Evolutionary conservation across 2,797 vertebrate species (phyloP).

Genomic region (Austrolebias charrua): DNA sequence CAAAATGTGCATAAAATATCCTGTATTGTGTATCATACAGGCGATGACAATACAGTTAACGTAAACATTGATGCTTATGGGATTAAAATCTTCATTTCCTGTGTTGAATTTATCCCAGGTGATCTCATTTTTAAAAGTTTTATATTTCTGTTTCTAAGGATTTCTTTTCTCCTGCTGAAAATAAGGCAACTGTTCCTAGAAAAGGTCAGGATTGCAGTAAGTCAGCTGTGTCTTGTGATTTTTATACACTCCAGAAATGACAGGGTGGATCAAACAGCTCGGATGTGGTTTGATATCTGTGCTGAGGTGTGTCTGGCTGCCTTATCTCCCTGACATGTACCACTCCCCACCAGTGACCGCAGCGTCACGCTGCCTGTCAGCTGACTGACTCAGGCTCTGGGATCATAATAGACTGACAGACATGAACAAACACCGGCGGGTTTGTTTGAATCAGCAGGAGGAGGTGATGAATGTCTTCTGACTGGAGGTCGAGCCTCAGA

Average conservation of each 20-base stretch:
- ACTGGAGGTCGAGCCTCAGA: slow-evolving; percentile 20
- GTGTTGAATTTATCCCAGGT: no score
- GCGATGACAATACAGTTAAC: no score
- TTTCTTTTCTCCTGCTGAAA: background rate
- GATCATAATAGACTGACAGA: background rate
- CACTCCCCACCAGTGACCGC: slow-evolving; percentile 3
- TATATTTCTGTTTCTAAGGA: no score
- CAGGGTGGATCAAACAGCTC: background rate
- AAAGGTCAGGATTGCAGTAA: background rate
- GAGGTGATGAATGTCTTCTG: background rate
- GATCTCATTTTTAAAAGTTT: no score
- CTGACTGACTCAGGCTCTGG: slow-evolving; percentile 9
- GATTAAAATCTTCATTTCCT: no score
- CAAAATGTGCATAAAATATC: no score
- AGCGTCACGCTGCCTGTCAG: background rate
- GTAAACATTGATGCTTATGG: no score
- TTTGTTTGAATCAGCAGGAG: slow-evolving; percentile 28
- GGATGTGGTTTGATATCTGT: slow-evolving; percentile 12
- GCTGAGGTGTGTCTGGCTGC: slow-evolving; percentile 19
- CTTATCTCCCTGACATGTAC: slow-evolving; percentile 7
- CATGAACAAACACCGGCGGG: slow-evolving; percentile 2
- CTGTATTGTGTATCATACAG: no score
- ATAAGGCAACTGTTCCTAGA: background rate
- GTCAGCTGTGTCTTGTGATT: background rate
- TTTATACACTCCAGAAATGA: background rate